Evolutionary conservation across 1,140 invertebrate species (phyloP), one percentile per base, ranked within the genome.

Genomic region (Brachionus manjavacas): DNA sequence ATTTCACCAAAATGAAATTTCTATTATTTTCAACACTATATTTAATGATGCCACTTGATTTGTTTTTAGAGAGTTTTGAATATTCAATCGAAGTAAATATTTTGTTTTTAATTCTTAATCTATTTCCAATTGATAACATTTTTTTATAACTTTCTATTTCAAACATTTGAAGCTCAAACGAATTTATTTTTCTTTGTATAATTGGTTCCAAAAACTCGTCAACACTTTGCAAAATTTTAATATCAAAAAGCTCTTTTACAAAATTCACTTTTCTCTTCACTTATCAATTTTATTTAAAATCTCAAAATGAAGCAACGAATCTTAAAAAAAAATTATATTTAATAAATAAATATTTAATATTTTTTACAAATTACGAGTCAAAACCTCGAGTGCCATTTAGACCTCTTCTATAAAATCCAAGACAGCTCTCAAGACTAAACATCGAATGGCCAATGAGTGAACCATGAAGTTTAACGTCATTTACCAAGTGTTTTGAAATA

Each of bases 61-160:
- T 72, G 16, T 72, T 72, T 3, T 35, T 14, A 12, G 9, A 31
- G n/a, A 72, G 3, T 28, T 28, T 28, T 2, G 1, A 2, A 3
- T 28, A 28, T 6, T 68, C 20, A 1, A 0, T 28, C 31, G 64
- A 68, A 28, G 1, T 68, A 68, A 12, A 72, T 16, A 72, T 72
- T 72, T 12, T 72, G 3, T 72, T 72, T 72, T 72, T 20, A n/a
- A n/a, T n/a, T 41, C 68, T 35, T 72, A 72, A 72, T 72, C 68
- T 72, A 39, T 72, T 1, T 35, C 68, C 31, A n/a, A 41, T 39
- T 20, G 7, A 74, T 16, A 74, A 20, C n/a, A 43, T 12, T 4
- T 46, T 46, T 46, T 74, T 9, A 16, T 46, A 74, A 46, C 35
- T 0, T 14, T 74, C 20, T 11, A 46, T 46, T 20, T 74, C 70